Evolutionary conservation across 1,140 invertebrate species (phyloP).

Genomic region (Euura lappo): DNA sequence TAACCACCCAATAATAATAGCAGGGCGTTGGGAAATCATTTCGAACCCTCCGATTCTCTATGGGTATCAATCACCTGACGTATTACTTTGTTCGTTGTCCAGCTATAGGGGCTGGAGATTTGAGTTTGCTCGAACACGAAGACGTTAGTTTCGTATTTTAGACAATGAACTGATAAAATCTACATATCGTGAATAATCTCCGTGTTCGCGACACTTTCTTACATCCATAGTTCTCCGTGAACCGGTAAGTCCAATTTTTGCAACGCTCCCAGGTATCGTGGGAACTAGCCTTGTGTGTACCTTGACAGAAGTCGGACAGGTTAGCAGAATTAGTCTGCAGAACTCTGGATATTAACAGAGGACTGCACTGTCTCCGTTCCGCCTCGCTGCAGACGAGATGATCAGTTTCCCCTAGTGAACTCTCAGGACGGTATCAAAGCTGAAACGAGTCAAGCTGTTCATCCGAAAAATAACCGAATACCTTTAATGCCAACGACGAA

Average conservation of each 20-base stretch:
- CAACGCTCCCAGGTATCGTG: conserved; percentile 26
- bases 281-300: conserved; percentile 33
- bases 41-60: background rate
- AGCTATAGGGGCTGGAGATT: too few relatives aligned
- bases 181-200: too few relatives aligned
- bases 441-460: background rate
- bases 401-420: background rate
- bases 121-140: too few relatives aligned
- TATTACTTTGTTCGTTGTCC: too few relatives aligned
- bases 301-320: conserved; percentile 15
- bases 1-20: background rate
- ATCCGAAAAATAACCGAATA: too few relatives aligned
- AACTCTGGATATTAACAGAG: conserved; percentile 25
- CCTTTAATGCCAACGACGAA: too few relatives aligned
- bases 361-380: conserved; percentile 25
- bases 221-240: background rate
- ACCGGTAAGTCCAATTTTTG: conserved; percentile 33
- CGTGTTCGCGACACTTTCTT: background rate
- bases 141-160: too few relatives aligned
- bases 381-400: conserved; percentile 20
- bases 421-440: background rate
- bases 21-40: background rate
- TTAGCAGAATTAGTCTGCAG: conserved; percentile 34
- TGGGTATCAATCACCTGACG: too few relatives aligned
- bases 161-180: too few relatives aligned